phyloP scores from a whole-genome alignment of 2,888 invertebrate species.

The Orthonychiurus folsomi region DNA sequence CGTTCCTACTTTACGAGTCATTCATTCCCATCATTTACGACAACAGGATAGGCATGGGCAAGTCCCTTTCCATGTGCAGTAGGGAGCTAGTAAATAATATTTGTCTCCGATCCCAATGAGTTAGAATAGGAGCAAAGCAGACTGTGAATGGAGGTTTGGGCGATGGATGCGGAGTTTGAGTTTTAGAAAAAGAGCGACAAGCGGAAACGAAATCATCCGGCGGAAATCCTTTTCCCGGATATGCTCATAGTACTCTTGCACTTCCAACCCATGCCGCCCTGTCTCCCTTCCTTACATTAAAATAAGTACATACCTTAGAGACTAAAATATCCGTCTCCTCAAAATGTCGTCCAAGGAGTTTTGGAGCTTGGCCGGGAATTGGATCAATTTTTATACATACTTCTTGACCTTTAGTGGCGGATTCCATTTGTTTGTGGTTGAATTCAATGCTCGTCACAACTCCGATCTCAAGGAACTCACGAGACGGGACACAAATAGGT shows the following conservation, averaged over 20 bases:
- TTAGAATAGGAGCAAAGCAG: neutral
- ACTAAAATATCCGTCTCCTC: slow-evolving; percentile 89
- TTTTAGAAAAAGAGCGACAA: slow-evolving; percentile 19
- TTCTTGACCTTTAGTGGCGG: slow-evolving; percentile 90
- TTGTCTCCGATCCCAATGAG: neutral
- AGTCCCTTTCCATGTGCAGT: neutral
- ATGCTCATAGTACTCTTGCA: slow-evolving; percentile 3
- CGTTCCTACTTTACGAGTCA: neutral
- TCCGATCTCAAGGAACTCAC: slow-evolving; percentile 93
- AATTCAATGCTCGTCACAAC: slow-evolving; percentile 88
- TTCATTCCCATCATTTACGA: neutral
- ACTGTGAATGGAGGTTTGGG: neutral
- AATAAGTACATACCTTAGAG: slow-evolving; percentile 88
- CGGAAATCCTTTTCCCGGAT: slow-evolving; percentile 39
- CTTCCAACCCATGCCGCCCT: neutral
- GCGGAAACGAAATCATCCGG: slow-evolving; percentile 31
- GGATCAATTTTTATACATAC: slow-evolving; percentile 96
- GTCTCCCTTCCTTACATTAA: neutral
- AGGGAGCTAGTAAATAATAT: neutral
- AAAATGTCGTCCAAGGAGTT: slow-evolving; percentile 97
- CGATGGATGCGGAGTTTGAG: too few relatives aligned
- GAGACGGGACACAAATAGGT: slow-evolving; percentile 91
- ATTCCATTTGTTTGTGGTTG: slow-evolving; percentile 90
- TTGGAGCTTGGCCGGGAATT: slow-evolving; percentile 94
- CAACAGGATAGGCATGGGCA: neutral